A percentile compares a stretch with the other conserved stretches of the same genome.
Evolutionary conservation across 2,113 vertebrate genomes (phyloP).

Genomic region (Grammomys dolichurus): DNA sequence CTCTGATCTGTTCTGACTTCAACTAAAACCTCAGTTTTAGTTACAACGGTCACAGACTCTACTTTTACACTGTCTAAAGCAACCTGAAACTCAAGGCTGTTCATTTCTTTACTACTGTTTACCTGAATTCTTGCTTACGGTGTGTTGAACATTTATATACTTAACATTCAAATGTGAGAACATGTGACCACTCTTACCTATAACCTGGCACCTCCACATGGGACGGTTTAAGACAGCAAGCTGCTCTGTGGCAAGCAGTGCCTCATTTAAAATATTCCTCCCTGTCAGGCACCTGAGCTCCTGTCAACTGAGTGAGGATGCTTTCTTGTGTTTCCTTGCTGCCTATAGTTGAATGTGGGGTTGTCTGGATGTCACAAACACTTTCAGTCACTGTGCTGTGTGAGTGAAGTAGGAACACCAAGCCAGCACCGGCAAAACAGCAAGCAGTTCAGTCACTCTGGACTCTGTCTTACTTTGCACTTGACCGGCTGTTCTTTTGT

Average conservation of each 20-base stretch:
- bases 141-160: neutral
- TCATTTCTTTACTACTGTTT: neutral
- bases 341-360: neutral
- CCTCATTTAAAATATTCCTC: neutral
- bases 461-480: neutral
- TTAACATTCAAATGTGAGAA: neutral
- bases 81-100: slow-evolving; percentile 38
- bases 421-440: neutral
- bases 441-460: neutral
- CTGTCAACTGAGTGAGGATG: neutral
- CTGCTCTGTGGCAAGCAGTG: neutral
- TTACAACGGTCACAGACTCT: neutral
- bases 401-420: neutral
- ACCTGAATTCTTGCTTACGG: slow-evolving; percentile 25
- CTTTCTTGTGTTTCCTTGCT: neutral
- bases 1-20: neutral
- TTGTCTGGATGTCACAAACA: neutral
- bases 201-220: slow-evolving; percentile 21
- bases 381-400: slow-evolving; percentile 19
- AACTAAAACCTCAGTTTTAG: slow-evolving; percentile 41
- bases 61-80: slow-evolving; percentile 14
- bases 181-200: neutral
- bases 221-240: neutral
- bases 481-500: slow-evolving; percentile 28
- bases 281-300: neutral